These are phyloP conservation scores for Eleginops maclovinus DNA, from an alignment of 2,113 vertebrate genomes.

Conservation along the genomic window DNA sequence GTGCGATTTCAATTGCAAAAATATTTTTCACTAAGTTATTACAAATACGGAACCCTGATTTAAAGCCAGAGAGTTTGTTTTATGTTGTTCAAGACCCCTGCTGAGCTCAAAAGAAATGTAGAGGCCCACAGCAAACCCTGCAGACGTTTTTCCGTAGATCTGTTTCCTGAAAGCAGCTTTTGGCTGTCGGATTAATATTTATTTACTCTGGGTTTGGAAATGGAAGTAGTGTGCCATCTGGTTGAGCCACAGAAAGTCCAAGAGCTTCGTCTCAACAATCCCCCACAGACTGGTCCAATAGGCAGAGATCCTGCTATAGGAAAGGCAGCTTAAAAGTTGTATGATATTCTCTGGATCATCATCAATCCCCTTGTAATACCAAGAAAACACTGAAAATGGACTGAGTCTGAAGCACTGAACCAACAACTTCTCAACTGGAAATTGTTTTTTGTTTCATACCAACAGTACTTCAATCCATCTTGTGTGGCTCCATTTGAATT, in stretches of 20 bases:
- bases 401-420: not conserved
- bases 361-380: conserved; percentile 29
- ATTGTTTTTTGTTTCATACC: conserved; percentile 7
- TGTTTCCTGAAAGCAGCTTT: conserved; percentile 26
- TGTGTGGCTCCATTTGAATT: not conserved
- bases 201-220: conserved; percentile 57
- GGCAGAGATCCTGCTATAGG: conserved; percentile 17
- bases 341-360: conserved; percentile 36
- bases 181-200: conserved; percentile 58
- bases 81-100: not conserved
- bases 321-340: conserved; percentile 18
- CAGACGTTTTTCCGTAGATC: conserved; percentile 25
- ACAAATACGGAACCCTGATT: not conserved
- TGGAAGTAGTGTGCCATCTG: conserved; percentile 50
- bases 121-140: conserved; percentile 1
- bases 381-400: conserved; percentile 22
- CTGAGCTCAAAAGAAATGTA: conserved; percentile 25
- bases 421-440: conserved; percentile 7
- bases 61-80: conserved; percentile 9
- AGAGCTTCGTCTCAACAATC: conserved; percentile 19
- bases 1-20: not conserved
- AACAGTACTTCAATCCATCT: conserved; percentile 9
- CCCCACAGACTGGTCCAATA: conserved; percentile 24
- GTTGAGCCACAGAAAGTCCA: conserved; percentile 48
- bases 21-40: not conserved